Evolutionary conservation across 2,113 vertebrate genomes (phyloP), one percentile per base, ranked within the genome.

Genomic region (Isichthys henryi): DNA sequence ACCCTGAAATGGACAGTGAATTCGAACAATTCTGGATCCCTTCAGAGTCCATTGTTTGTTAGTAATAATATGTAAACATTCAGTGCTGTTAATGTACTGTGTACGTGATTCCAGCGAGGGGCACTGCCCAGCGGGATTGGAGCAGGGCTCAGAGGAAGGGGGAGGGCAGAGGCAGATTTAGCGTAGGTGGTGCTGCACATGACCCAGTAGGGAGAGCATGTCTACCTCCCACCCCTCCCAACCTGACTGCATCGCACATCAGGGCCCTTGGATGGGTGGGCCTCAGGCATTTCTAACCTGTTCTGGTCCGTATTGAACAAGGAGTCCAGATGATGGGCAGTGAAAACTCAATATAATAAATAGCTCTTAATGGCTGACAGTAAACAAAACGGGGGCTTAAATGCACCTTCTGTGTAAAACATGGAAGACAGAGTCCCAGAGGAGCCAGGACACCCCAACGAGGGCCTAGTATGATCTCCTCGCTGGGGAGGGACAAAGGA

Each of bases 191-290:
- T 39, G 39, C 39, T 39, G 39, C 62, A 27, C 9, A n/a, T 39
- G 39, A 27, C 8, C 23, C n/a, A 3, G 8, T n/a, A 2, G n/a
- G 56, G 58, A 27, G 23, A 66, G 58, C 23, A 27, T 27, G 23
- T 27, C 90, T 89, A 91, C 89, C 62, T 48, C 90, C 80, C 46
- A n/a, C 23, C 15, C 89, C 83, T 8, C 52, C 49, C 3, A 2
- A 23, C 23, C n/a, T 27, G 3, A 27, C 9, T 70, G n/a, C 66
- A 13, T 70, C n/a, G 5, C 70, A 86, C 90, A 90, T 46, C 90
- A 90, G n/a, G 90, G 90, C 92, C 92, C 92, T 92, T 93, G 92
- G 89, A 92, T 94, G 93, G 94, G 94, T 91, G 88, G 91, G 89
- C 92, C 91, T 92, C 90, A n/a, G n/a, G n/a, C n/a, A n/a, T n/a